These are phyloP conservation scores for Calliphora vomitoria DNA, from an alignment of 2,888 invertebrate species.

Conservation along the genomic window DNA sequence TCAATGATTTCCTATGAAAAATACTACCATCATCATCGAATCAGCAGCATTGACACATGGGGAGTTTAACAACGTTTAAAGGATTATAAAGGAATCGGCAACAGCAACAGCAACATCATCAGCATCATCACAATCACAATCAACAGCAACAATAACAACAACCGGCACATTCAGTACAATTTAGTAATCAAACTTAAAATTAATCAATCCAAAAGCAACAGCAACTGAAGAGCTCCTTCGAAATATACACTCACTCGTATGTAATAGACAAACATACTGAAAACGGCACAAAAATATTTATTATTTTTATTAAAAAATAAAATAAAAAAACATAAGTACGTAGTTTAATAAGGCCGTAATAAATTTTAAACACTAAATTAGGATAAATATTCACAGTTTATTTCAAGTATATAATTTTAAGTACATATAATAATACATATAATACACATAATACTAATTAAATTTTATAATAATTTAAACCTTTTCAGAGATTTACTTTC, in stretches of 20 bases:
- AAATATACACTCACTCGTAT: neutral
- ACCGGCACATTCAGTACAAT: constrained; percentile 21
- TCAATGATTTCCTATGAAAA: constrained; percentile 77
- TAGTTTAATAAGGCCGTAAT: constrained; percentile 7
- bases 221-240: constrained; percentile 31
- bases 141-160: constrained; percentile 38
- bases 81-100: constrained; percentile 6
- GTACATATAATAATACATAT: no score
- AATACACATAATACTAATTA: no score
- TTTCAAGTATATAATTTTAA: no score
- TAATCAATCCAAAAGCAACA: constrained; percentile 30
- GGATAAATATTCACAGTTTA: no score
- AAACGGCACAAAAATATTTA: constrained; percentile 34
- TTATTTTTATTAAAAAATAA: neutral
- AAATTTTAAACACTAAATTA: no score
- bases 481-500: no score
- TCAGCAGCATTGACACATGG: no score
- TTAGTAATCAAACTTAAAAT: constrained; percentile 20
- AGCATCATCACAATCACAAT: neutral
- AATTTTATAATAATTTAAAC: no score
- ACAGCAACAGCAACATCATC: constrained; percentile 27
- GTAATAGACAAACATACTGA: neutral
- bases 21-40: constrained; percentile 42
- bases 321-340: neutral
- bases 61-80: neutral